Evolutionary conservation across 1,140 invertebrate genomes (phyloP).

Genomic region (Anagrus nilaparvatae): DNA sequence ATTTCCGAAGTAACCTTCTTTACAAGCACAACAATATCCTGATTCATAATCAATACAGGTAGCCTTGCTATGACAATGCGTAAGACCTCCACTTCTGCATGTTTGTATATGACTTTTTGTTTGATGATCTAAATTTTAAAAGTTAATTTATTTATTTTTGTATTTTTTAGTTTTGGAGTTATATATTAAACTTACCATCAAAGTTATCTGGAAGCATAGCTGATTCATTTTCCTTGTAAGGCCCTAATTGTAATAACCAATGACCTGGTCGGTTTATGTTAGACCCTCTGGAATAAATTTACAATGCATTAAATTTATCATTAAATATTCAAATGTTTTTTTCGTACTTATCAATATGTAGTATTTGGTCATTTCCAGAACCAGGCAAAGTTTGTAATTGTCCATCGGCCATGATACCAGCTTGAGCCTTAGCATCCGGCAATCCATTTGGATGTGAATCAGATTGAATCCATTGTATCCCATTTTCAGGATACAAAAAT

Average conservation of each 20-base stretch:
- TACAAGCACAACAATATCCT: conserved; percentile 85
- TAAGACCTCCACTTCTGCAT: conserved; percentile 47
- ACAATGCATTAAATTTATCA: background rate
- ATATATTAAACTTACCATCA: conserved; percentile 26
- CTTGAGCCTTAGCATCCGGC: conserved; percentile 82
- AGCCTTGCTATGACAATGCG: conserved; percentile 68
- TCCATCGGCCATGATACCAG: conserved; percentile 79
- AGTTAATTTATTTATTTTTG: background rate
- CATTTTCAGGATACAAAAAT: conserved; percentile 75
- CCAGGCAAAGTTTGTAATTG: conserved; percentile 60
- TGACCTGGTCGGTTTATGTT: conserved; percentile 74
- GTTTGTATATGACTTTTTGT: conserved; percentile 30
- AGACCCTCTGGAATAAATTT: conserved; percentile 55
- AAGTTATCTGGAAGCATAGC: conserved; percentile 56
- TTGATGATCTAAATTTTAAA: conserved; percentile 15
- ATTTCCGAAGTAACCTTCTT: conserved; percentile 76
- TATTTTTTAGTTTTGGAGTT: background rate
- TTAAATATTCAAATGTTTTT: background rate
- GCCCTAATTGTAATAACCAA: conserved; percentile 75
- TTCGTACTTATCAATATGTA: conserved; percentile 59
- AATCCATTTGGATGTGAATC: conserved; percentile 51
- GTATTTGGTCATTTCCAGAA: conserved; percentile 80
- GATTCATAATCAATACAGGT: conserved; percentile 68
- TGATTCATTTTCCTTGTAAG: conserved; percentile 47
- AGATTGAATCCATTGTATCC: conserved; percentile 85